These are phyloP conservation scores for Mohoua ochrocephala DNA, from an alignment of 2,113 vertebrate genomes.

Conservation along the genomic window DNA sequence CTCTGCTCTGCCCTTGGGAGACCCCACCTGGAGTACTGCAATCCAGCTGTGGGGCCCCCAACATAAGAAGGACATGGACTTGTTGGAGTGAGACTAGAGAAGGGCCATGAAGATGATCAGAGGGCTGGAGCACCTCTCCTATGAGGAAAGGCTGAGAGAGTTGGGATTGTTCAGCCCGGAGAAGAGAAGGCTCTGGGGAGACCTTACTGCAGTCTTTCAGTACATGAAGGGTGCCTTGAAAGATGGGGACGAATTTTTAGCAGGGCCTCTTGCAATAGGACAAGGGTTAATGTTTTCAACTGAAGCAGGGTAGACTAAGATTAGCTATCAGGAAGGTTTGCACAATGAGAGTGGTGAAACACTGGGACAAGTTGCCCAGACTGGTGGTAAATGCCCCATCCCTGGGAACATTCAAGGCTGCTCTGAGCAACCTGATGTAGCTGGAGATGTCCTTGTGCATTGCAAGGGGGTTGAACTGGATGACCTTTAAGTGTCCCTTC, in stretches of 20 bases:
- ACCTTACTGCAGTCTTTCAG: neutral
- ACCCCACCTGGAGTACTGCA: neutral
- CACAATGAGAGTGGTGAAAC: neutral
- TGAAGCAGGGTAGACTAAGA: neutral
- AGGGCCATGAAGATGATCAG: neutral
- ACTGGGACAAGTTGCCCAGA: neutral
- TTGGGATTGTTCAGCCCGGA: neutral
- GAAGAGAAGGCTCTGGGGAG: neutral
- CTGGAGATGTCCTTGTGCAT: neutral
- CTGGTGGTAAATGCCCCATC: neutral
- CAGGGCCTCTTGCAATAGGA: neutral
- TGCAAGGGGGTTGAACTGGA: neutral
- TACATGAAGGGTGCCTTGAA: neutral
- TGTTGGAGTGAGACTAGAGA: neutral
- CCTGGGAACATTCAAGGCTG: neutral
- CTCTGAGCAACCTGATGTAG: neutral
- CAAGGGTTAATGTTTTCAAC: neutral
- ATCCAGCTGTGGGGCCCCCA: neutral
- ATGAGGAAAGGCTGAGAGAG: neutral
- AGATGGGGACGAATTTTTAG: neutral
- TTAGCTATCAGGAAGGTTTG: neutral
- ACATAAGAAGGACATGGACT: fast-evolving
- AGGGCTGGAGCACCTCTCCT: neutral
- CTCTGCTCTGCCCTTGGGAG: neutral
- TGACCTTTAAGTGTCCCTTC: neutral